Percentiles rank a stretch among this genome's conserved stretches.
These are phyloP conservation scores for Diplolepis rosae DNA, from an alignment of 2,888 invertebrate species.

Conservation along the genomic window DNA sequence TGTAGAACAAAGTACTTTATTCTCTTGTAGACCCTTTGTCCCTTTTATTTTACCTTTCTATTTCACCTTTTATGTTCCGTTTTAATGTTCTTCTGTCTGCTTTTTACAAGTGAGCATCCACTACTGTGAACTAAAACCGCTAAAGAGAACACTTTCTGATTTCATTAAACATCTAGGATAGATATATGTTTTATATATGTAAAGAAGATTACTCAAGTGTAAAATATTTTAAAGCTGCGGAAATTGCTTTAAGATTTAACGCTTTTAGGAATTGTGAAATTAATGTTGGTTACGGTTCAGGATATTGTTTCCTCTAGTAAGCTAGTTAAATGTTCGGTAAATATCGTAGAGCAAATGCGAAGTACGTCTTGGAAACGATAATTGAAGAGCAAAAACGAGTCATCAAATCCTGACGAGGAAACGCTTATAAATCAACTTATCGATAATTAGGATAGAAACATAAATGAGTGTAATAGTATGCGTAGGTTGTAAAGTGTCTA, in stretches of 20 bases:
- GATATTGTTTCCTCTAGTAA: background rate
- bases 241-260: background rate
- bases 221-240: background rate
- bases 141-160: background rate
- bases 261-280: background rate
- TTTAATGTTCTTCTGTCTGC: constrained; percentile 1
- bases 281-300: background rate
- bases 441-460: background rate
- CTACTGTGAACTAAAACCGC: too few species aligned
- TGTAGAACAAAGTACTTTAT: constrained; percentile 5
- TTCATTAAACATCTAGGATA: background rate
- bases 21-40: background rate
- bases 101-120: constrained; percentile 9
- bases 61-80: background rate
- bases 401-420: background rate
- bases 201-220: background rate
- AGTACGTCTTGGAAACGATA: background rate
- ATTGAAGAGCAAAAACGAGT: background rate
- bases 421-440: background rate
- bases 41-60: background rate
- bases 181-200: background rate
- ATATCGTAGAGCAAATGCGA: too few species aligned
- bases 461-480: background rate
- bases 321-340: background rate
- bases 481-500: background rate